Evolutionary conservation across 2,113 vertebrate genomes (phyloP).

Genomic region (Nematolebias whitei): DNA sequence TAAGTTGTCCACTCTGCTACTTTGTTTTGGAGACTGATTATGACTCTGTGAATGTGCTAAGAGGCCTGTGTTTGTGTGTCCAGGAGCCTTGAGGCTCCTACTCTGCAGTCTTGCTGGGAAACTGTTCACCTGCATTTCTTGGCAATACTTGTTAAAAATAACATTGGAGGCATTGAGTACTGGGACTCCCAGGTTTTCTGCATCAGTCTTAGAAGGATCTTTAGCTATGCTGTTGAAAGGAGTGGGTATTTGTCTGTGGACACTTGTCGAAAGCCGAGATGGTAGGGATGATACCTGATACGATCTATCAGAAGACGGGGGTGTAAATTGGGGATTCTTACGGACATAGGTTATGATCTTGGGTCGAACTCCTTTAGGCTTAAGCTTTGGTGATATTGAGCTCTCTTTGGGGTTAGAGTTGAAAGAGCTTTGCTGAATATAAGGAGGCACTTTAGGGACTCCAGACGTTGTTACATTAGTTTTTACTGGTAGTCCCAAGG

Average conservation of each 20-base stretch:
- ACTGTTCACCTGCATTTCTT: constrained; percentile 87
- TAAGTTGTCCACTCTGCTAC: constrained; percentile 81
- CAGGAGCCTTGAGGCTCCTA: constrained; percentile 86
- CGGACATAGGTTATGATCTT: constrained; percentile 97
- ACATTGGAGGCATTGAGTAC: constrained; percentile 80
- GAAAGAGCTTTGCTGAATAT: constrained; percentile 71
- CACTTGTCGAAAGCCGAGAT: constrained; percentile 76
- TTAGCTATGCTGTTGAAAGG: constrained; percentile 68
- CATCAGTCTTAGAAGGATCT: constrained; percentile 61
- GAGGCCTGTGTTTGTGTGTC: constrained; percentile 79
- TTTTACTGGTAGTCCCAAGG: constrained; percentile 87
- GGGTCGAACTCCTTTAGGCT: constrained; percentile 92
- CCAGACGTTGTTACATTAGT: constrained; percentile 80
- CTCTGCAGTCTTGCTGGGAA: constrained; percentile 85
- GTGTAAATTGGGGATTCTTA: constrained; percentile 87
- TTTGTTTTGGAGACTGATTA: constrained; percentile 83
- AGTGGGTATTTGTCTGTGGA: constrained; percentile 61
- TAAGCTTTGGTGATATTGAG: constrained; percentile 80
- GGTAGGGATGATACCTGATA: constrained; percentile 85
- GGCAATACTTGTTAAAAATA: constrained; percentile 88
- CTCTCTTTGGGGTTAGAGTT: constrained; percentile 66
- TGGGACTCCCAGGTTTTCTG: constrained; percentile 74
- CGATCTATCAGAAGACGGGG: constrained; percentile 81
- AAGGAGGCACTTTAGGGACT: constrained; percentile 87
- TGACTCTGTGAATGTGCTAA: constrained; percentile 75